A percentile compares a stretch with the other conserved stretches of the same genome.
Conservation (phyloP, 2,888 invertebrate genomes). For the Allacma fusca region DNA sequence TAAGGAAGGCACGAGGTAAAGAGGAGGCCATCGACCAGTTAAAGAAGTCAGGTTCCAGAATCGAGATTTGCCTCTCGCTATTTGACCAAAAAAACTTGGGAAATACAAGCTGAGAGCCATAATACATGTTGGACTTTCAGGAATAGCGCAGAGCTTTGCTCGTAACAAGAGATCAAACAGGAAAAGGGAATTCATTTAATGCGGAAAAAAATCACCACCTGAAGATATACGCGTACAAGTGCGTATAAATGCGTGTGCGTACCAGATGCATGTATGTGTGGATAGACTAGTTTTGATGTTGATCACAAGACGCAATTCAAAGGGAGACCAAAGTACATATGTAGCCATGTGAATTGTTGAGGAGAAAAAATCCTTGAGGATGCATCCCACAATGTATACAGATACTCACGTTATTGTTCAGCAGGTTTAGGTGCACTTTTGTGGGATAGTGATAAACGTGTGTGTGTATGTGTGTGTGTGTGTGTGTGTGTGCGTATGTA, state of each 20-base stretch:
- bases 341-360: conserved; percentile 9
- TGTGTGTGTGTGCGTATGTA: conserved; percentile 20
- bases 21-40: conserved; percentile 37
- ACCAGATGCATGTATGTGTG: neutral
- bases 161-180: conserved; percentile 33
- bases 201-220: conserved; percentile 34
- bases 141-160: conserved; percentile 25
- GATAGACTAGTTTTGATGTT: conserved; percentile 33
- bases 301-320: conserved; percentile 34
- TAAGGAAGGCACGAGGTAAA: conserved; percentile 30
- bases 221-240: conserved; percentile 3
- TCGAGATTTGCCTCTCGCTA: conserved; percentile 35
- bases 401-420: conserved; percentile 2
- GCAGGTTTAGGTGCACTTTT: conserved; percentile 5
- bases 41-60: conserved; percentile 43
- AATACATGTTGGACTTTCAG: conserved; percentile 32
- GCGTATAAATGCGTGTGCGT: neutral
- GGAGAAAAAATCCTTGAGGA: conserved; percentile 4
- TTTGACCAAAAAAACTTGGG: conserved; percentile 27
- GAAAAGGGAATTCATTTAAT: conserved; percentile 37
- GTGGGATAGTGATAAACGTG: conserved; percentile 1
- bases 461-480: neutral
- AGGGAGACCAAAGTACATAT: neutral
- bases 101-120: conserved; percentile 18
- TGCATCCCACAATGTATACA: neutral